Evolutionary conservation across 2,888 invertebrate genomes (phyloP), one percentile per base, ranked within the genome.

Genomic region (Drosophila putrida): DNA sequence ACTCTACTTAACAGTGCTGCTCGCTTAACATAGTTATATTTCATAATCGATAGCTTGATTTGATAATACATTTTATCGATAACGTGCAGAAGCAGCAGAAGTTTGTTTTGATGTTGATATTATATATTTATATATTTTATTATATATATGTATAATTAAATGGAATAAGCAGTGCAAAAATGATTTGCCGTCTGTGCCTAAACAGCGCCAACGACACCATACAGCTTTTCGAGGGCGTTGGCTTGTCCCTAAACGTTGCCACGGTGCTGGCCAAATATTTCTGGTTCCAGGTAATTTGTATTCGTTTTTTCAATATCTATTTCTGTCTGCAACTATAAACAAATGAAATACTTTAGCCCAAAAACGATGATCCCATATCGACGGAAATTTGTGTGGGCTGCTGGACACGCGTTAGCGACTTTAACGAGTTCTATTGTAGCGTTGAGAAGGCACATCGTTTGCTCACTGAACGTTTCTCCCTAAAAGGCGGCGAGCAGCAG

Each of bases 141-240:
- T 41, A 39, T 57, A 36, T 49, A 55, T 51, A 10, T 59, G 11
- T 28, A 25, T 25, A 35, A 46, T 78, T 61, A 20, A 65, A 76
- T 77, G 70, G 64, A 77, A 77, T 57, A 43, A 43, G 50, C 27
- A 47, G 44, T 15, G 31, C 27, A 31, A 88, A 36, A 59, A 91
- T 92, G 92, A 92, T 91, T 79, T 92, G 92, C 79, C 89, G 92
- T 39, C 75, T 92, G 68, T 92, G 92, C 65, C 78, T 92, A 15
- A 89, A 91, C 54, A 90, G 85, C 75, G 80, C 82, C n/a, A 70
- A 75, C 20, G 89, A 91, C 51, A 82, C 89, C 9, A 87, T 92
- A 49, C 78, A 90, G 31, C 91, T 92, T 66, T 92, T 92, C 53
- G 90, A 89, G 39, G 83, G 73, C 39, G 73, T 82, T 27, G 91